Evolutionary conservation across 2,888 invertebrate species (phyloP).

Genomic region (Callosobruchus maculatus): DNA sequence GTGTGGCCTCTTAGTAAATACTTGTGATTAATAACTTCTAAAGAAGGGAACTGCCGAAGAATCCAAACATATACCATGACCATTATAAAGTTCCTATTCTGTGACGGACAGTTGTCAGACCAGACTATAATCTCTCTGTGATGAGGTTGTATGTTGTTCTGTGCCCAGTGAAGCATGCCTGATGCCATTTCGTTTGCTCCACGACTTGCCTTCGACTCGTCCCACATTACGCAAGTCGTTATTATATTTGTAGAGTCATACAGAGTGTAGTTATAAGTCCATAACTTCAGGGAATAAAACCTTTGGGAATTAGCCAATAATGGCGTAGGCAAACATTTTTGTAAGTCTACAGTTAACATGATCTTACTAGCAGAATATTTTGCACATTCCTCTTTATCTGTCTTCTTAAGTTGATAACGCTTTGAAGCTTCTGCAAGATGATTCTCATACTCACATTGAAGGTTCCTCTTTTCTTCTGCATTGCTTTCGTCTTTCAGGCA

Average conservation of each 20-base stretch:
- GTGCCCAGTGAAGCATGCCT: neutral
- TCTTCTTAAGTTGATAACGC: too few species aligned
- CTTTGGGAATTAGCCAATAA: neutral
- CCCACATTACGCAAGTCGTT: too few species aligned
- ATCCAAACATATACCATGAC: constrained; percentile 3
- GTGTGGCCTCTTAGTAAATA: constrained; percentile 18
- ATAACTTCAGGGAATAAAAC: constrained; percentile 3
- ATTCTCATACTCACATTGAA: too few species aligned
- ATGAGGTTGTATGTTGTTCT: neutral
- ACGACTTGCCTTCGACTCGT: too few species aligned
- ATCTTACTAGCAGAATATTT: neutral
- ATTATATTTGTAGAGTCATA: neutral
- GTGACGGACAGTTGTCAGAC: neutral
- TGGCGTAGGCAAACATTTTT: too few species aligned
- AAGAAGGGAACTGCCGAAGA: too few species aligned
- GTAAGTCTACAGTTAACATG: neutral
- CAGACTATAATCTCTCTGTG: neutral
- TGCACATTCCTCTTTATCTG: neutral
- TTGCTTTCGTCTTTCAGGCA: neutral
- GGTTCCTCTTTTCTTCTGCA: too few species aligned
- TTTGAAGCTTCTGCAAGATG: too few species aligned
- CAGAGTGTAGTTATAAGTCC: constrained; percentile 1
- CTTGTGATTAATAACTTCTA: constrained; percentile 16
- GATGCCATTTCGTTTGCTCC: neutral
- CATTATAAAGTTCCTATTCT: neutral